phyloP scores from a whole-genome alignment of 2,888 invertebrate species.

The Yponomeuta cagnagella region DNA sequence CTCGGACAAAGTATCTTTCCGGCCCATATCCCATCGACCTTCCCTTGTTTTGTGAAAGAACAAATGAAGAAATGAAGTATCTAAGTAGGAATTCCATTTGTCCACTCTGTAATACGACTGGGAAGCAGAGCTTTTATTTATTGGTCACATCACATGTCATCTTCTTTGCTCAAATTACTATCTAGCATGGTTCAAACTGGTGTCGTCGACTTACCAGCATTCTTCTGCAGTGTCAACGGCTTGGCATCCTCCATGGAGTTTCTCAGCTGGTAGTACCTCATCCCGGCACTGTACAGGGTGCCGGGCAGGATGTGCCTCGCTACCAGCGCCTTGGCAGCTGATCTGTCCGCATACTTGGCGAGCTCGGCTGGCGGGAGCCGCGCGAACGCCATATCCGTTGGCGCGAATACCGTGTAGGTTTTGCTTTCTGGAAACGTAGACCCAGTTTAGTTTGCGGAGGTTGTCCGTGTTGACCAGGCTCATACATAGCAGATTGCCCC shows the following conservation, averaged over 20 bases:
- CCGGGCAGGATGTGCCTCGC: constrained; percentile 85
- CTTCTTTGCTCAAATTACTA: too few relatives aligned
- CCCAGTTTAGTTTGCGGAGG: not conserved
- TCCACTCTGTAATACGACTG: too few relatives aligned
- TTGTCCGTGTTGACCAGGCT: too few relatives aligned
- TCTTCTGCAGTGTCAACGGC: constrained; percentile 88
- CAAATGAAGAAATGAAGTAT: too few relatives aligned
- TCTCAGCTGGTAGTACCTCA: constrained; percentile 90
- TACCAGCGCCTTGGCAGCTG: constrained; percentile 82
- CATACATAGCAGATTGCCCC: too few relatives aligned
- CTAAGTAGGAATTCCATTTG: too few relatives aligned
- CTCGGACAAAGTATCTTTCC: too few relatives aligned
- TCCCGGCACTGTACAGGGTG: constrained; percentile 88
- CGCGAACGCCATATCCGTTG: constrained; percentile 88
- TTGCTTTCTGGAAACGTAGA: constrained; percentile 78
- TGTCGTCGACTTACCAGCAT: constrained; percentile 75
- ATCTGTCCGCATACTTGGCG: constrained; percentile 76
- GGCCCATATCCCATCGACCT: too few relatives aligned
- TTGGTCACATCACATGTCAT: too few relatives aligned
- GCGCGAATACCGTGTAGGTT: constrained; percentile 90
- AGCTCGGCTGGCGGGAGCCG: constrained; percentile 77
- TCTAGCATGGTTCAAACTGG: not conserved
- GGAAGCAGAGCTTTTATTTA: too few relatives aligned
- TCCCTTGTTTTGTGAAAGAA: too few relatives aligned
- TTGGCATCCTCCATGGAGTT: constrained; percentile 85